Base-by-base conservation (phyloP, 2,113 vertebrate species). In the Caloenas nicobarica region DNA sequence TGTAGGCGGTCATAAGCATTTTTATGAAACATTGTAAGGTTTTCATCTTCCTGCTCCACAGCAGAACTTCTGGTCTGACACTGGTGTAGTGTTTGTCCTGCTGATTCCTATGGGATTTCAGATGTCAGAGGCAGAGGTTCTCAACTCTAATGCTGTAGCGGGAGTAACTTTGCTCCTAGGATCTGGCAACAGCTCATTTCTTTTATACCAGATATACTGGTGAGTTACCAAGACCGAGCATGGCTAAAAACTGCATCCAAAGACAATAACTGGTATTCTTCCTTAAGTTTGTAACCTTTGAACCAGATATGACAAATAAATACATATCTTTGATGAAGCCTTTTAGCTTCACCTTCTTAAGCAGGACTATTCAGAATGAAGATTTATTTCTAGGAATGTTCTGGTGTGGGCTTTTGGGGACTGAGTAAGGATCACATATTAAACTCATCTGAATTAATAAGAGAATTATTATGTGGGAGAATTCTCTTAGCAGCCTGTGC, bases 371-470 rank as follows among this genome's bases (percentile, higher is more conserved):
- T 85, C 93, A 84, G 88, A 69, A 65, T 64, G 61, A 84, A 92
- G 83, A 87, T 95, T 96, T 96, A 93, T 95, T 95, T 96, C 86
- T 92, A 24, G 7, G 57, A 81, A 84, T 83, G 56, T 89, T 95
- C 69, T 90, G n/a, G 23, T 94, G n/a, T 72, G 57, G 66, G 82
- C 65, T 96, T 95, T 91, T 81, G 93, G 73, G 86, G 44, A 65
- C 73, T 69, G 83, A 93, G 68, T 78, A 91, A 91, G 72, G 77
- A 81, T 92, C 73, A 9, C 57, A 84, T 92, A 76, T 84, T 92
- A 96, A 94, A 92, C 40, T 95, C 90, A 79, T 61, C 77, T 89
- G 95, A 93, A 96, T 93, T 96, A 94, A 84, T 94, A 93, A 71
- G 44, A 87, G 69, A 80, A 93, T 95, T 92, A 86, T 72, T 78